Evolutionary conservation across 2,797 vertebrate genomes (phyloP), one percentile per base, ranked within the genome.

Genomic region (Otolemur crassicaudatus): DNA sequence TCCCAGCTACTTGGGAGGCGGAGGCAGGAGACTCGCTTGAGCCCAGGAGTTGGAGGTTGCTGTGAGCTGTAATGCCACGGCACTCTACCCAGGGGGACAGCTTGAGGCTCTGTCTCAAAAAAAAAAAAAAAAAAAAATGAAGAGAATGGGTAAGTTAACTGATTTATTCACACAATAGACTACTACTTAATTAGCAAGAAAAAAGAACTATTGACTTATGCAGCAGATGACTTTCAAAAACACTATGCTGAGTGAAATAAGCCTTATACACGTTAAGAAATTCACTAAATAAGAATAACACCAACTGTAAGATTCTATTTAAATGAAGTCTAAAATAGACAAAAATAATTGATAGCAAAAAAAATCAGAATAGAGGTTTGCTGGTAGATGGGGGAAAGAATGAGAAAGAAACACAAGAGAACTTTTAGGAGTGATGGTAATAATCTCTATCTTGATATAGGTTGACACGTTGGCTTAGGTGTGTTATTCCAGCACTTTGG

Each of bases 271-370:
- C 53, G 53, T 87, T 58, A 65, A 87, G 73, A 73, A 56, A 56
- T 56, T 20, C 19, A 16, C 49, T 53, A 53, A 53, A 53, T 53
- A 53, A 53, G 49, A 16, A 53, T 49, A 49, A 49, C 4, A 53
- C 49, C 14, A 53, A 16, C 49, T 53, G 49, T 53, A 53, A 53
- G 49, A 53, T 37, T 69, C 4, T 60, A 94, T 5, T 56, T 61
- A 73, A 34, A 69, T 13, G 49, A 95, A 80, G 58, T 70, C 85
- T 37, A 60, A 14, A 61, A 84, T 1, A 83, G 58, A 53, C 46
- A 46, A 84, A 92, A 87, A 67, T 31, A 69, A 91, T 23, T 79
- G 63, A 96, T 27, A 70, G 70, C 63, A 49, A 84, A 73, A 82
- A 90, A 65, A 27, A 43, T 65, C 75, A 83, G 56, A 60, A 49